Evolutionary conservation across 2,888 invertebrate genomes (phyloP), one percentile per base, ranked within the genome.

Genomic region (Ariolimax columbianus): DNA sequence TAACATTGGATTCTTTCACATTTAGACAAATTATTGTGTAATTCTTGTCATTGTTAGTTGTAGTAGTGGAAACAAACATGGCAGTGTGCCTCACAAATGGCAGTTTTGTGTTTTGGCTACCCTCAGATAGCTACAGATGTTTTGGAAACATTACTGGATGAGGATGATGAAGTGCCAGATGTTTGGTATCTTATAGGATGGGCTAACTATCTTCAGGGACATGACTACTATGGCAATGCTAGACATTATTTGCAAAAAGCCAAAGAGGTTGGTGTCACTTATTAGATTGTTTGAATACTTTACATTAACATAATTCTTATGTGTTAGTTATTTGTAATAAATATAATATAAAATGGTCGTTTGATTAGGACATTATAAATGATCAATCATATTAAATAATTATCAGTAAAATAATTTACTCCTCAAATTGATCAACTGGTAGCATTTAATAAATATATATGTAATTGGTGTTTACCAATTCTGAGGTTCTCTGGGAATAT

Each of bases 121-220:
- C 87, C 88, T 0, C 88, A 94, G 94, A 89, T 91, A 73, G 94
- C 94, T 14, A 89, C 89, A 55, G 94, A 94, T 82, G 92, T 95
- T 30, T 88, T 94, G 51, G 94, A 94, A 79, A 91, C 93, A 17
- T 89, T 95, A 63, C 84, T 94, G 47, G 94, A 94, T 88, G 95
- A 95, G 88, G 93, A 95, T 89, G 95, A 95, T 88, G 93, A 94
- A 88, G 91, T 92, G 26, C 92, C 94, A 26, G 93, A 94, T 86
- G 92, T 93, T 47, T 95, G 95, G 94, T 95, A 95, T 90, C 89
- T 95, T 87, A 91, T 94, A 84, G 95, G 94, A 17, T 94, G 94
- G 94, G 90, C 93, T 23, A 94, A 94, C 88, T 93, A 93, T 89
- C 89, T 94, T 70, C 93, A 93, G 83, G 94, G 94, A 17, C 91